Evolutionary conservation across 2,797 vertebrate species (phyloP), one percentile per base, ranked within the genome.

Genomic region (Sebastiscus albofasciatus): DNA sequence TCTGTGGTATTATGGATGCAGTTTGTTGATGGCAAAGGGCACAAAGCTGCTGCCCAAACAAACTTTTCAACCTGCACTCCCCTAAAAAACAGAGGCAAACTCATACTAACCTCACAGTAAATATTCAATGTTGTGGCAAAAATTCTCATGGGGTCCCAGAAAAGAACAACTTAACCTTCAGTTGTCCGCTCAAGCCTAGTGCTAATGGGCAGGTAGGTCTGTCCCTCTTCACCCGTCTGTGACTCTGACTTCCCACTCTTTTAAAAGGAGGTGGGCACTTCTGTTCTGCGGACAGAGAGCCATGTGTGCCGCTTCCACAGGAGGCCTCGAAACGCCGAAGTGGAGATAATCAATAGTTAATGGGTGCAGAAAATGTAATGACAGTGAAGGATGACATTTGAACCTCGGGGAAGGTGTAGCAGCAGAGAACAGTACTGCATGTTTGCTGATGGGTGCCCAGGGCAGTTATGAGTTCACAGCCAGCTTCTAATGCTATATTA

Each of bases 291-390:
- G 56, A 33, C 10, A 71, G 65, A 7, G 46, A 87, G 85, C 77
- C 86, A 81, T 66, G 67, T 24, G 80, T 77, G 69, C 71, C 82
- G 82, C 86, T 94, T 91, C 74, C 82, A 89, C 82, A 80, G 75
- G 88, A 67, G 73, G 79, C 61, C 84, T 86, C 8, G 31, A 90
- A 92, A 91, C 77, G 87, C 87, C 91, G 87, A 89, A 92, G 89
- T 88, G 90, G 80, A 90, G 78, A 89, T 93, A 90, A 95, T 95
- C 93, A 95, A 96, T 95, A 94, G 89, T 93, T 95, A 95, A 95
- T 96, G 93, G 92, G 82, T 72, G 76, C 84, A 85, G 85, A 85
- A 46, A 89, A 89, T 87, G 89, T 88, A 91, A 90, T 94, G 92
- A 92, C 91, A 93, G 88, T 91, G 89, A 90, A 87, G 80, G 83